Base-by-base conservation (phyloP, 2,113 vertebrate genomes). In the Callipepla squamata region DNA sequence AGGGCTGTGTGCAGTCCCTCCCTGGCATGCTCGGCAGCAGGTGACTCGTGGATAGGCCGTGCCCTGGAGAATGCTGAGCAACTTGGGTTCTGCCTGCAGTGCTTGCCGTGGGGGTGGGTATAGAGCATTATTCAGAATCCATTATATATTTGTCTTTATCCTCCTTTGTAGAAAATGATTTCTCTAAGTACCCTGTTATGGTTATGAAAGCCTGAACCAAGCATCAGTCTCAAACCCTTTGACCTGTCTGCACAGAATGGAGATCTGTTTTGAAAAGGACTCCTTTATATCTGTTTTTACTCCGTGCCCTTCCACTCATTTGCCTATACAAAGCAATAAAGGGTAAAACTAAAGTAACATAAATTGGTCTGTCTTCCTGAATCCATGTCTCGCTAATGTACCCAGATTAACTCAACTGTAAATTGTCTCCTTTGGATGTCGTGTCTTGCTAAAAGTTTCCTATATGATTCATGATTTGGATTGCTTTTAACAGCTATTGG, bases 401-500 rank as follows among this genome's bases (percentile, higher is more conserved):
- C 98, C 98, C 98, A 98, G 99, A 99, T 99, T 99, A 99, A 99
- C 99, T 99, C 98, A 99, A 98, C 99, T 99, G 99, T 99, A 99
- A 99, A 99, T 99, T 98, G 98, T 98, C 98, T 99, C 98, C 98
- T 99, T 98, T 98, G 98, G 98, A 99, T 98, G 98, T 97, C 97
- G 98, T 98, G 98, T 99, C 98, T 98, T 98, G 98, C 98, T 99
- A 98, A 99, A 99, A 99, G 99, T 99, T 99, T 98, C 98, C 98
- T 97, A 98, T 99, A 99, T 99, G 99, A 99, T 99, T 99, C 99
- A 99, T 99, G 99, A 99, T 99, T 99, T 98, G 98, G 98, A 99
- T 99, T 99, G 99, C 99, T 99, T 99, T 99, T 99, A 99, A 99
- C 98, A 98, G 99, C 99, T 99, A 99, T 99, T 99, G 99, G 99